Evolutionary conservation across 1,140 invertebrate genomes (phyloP).

Genomic region (Calliphora vicina): DNA sequence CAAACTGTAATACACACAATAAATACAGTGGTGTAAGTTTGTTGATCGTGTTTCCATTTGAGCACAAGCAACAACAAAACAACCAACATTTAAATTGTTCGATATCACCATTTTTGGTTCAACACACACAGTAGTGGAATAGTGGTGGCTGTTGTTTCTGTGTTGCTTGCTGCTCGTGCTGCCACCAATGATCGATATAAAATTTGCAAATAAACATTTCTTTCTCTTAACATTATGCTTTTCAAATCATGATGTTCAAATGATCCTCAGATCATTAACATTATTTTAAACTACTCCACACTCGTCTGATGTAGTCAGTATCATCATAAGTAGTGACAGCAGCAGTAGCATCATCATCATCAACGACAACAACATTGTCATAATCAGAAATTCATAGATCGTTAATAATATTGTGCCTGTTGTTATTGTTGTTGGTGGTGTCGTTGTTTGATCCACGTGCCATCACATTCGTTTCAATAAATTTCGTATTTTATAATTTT

Average conservation of each 20-base stretch:
- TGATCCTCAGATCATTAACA: slow-evolving; percentile 5
- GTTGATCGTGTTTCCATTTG: not conserved
- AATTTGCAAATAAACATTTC: slow-evolving; percentile 3
- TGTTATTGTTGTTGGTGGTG: not conserved
- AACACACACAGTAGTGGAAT: not conserved
- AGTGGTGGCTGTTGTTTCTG: not conserved
- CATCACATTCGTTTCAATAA: slow-evolving; percentile 28
- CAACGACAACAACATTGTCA: not conserved
- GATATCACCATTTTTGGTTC: not conserved
- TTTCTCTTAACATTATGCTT: not conserved
- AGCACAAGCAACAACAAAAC: too few species aligned
- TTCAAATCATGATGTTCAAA: not conserved
- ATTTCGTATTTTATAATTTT: not conserved
- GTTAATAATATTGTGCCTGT: not conserved
- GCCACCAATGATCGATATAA: not conserved
- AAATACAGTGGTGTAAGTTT: not conserved
- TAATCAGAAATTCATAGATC: not conserved
- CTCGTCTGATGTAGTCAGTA: not conserved
- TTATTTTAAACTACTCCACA: not conserved
- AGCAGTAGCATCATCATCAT: not conserved
- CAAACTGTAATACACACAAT: not conserved
- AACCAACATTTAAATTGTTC: not conserved
- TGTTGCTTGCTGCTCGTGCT: not conserved
- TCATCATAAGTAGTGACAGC: not conserved
- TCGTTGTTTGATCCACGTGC: slow-evolving; percentile 19